These are phyloP conservation scores for Cottus gobio DNA, from an alignment of 2,113 vertebrate species.

Conservation along the genomic window DNA sequence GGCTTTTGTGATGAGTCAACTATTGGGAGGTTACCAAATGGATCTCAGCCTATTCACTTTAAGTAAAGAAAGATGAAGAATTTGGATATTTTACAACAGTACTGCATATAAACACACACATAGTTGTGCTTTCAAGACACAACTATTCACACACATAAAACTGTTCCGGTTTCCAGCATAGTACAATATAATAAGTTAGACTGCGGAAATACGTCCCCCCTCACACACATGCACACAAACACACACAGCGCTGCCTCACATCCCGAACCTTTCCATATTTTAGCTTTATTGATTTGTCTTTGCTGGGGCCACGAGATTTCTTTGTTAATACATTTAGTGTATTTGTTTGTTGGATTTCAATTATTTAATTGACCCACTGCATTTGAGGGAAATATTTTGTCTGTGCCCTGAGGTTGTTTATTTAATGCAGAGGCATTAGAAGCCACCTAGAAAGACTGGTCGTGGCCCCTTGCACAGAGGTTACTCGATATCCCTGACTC, in stretches of 20 bases:
- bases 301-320: too few species aligned
- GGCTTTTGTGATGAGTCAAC: conserved; percentile 66
- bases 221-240: too few species aligned
- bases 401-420: background rate
- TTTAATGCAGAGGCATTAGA: background rate
- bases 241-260: too few species aligned
- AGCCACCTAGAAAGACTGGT: background rate
- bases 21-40: conserved; percentile 64
- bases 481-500: too few species aligned
- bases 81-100: conserved; percentile 37
- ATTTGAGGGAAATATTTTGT: background rate
- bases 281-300: too few species aligned
- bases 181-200: background rate
- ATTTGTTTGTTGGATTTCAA: background rate
- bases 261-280: too few species aligned
- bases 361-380: background rate
- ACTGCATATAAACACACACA: conserved; percentile 6
- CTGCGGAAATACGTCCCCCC: too few species aligned
- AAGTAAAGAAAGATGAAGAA: conserved; percentile 53
- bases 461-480: background rate
- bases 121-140: too few species aligned
- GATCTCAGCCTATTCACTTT: conserved; percentile 54
- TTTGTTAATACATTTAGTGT: too few species aligned
- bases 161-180: background rate
- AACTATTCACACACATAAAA: too few species aligned